Base-by-base conservation (phyloP, 2,113 vertebrate genomes). In the Lagopus muta region DNA sequence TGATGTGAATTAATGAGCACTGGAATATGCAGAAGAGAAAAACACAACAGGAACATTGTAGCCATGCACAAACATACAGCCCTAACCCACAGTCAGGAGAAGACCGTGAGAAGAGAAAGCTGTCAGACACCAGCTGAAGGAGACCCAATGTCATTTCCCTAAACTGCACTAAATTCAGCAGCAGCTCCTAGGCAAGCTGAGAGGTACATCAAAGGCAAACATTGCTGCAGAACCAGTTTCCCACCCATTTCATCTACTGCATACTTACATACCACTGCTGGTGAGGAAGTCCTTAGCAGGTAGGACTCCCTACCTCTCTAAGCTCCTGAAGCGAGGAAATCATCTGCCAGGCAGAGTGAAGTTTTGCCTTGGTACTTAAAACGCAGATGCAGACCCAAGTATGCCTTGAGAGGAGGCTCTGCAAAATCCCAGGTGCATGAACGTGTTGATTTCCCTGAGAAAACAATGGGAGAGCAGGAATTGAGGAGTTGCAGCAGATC, bases 141-240 rank as follows among this genome's bases (percentile, higher is more conserved):
- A 12, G 30, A 30, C 7, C 16, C 61, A 1, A 0, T 1, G 14
- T 2, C 11, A 40, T 8, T 69, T 36, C 34, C n/a, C 58, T 7
- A 16, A 73, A 85, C 8, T n/a, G n/a, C 32, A 19, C 0, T 30
- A 17, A 54, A 0, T 14, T 45, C 85, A 66, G 60, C 55, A 86
- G 64, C 72, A 62, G 10, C 32, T 88, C 67, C 28, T 77, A 36
- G 42, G 43, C 13, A 40, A 87, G 14, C 30, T 19, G 14, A 79
- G 48, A 75, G 15, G 13, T 24, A 17, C 54, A 43, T 5, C 14
- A 8, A 0, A 1, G 48, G 43, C 24, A 34, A 25, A 36, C 70
- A 64, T 5, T 7, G 38, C 32, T 60, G 12, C n/a, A 71, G 69
- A 28, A 58, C 27, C 54, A 3, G 1, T 32, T 42, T 62, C 8